These are phyloP conservation scores for Helicorthomorpha holstii DNA, from an alignment of 1,140 invertebrate genomes.

Conservation along the genomic window DNA sequence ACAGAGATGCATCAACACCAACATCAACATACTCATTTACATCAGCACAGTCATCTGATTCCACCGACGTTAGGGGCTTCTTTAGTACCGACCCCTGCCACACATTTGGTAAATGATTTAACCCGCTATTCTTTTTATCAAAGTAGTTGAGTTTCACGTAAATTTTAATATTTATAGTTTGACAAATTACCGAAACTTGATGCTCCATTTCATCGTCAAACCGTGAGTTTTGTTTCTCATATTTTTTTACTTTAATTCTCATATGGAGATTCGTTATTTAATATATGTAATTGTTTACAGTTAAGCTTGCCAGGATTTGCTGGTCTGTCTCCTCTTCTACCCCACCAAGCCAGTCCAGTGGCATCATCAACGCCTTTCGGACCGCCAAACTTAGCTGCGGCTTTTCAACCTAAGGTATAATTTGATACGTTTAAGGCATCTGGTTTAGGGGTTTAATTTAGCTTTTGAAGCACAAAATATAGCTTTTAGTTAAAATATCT, in stretches of 20 bases:
- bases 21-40: conserved; percentile 77
- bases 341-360: conserved; percentile 48
- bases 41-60: conserved; percentile 50
- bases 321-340: conserved; percentile 56
- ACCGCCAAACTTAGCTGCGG: conserved; percentile 53
- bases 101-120: conserved; percentile 15
- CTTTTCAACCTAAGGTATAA: conserved; percentile 44
- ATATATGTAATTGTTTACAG: conserved; percentile 15
- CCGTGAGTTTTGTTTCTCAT: neutral
- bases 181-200: conserved; percentile 25
- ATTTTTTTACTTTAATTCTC: neutral
- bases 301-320: conserved; percentile 30
- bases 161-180: conserved; percentile 17
- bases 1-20: conserved; percentile 78
- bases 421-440: neutral
- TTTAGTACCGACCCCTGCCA: conserved; percentile 19
- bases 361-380: conserved; percentile 49
- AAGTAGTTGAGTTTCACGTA: neutral
- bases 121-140: neutral
- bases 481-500: too few relatives aligned
- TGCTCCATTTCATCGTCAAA: conserved; percentile 19
- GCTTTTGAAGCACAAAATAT: neutral
- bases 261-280: neutral
- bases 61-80: conserved; percentile 27
- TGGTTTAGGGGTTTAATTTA: neutral